Base-by-base conservation (phyloP, 2,113 vertebrate species). In the Catharus fuscescens region DNA sequence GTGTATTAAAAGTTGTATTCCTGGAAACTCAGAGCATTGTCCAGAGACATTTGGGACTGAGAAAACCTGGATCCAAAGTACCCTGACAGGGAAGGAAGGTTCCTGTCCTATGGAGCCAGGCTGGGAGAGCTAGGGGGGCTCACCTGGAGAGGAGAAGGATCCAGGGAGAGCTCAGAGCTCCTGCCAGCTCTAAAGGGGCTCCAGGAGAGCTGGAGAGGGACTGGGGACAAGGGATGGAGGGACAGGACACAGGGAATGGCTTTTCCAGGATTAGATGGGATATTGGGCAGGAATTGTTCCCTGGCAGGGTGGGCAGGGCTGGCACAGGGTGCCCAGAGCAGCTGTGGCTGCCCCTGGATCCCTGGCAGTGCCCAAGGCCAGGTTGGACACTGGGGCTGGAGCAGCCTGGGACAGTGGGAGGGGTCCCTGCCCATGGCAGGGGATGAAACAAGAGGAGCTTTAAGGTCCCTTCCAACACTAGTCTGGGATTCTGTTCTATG, bases 1-100 rank as follows among this genome's bases (percentile, higher is more conserved):
- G 0, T 0, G 1, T 18, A 8, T 60, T 60, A 18, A 1, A 31
- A 36, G 50, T 47, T n/a, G 4, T 2, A 5, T 28, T 32, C n/a
- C 48, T 70, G 52, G 56, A 84, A 91, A 74, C 21, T 66, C 52
- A 14, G 23, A 69, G 64, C 12, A 14, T 4, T 12, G 38, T 29
- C 12, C 8, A 61, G 59, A 2, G 34, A 36, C 6, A 1, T 13
- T 6, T 1, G 2, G 32, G 20, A 40, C 72, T 47, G 64, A 66
- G 53, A 50, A 81, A 70, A 64, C 29, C 44, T 34, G 44, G 42
- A 14, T 70, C 48, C 65, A 42, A 44, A 77, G 8, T 2, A 29
- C 4, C 31, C 53, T 47, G 8, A 4, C 4, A 16, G 40, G 45
- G 40, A 29, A 67, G 52, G 44, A 40, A 40, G 40, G 11, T n/a